phyloP scores from a whole-genome alignment of 2,888 invertebrate genomes.

The Leptinotarsa peninsularis region DNA sequence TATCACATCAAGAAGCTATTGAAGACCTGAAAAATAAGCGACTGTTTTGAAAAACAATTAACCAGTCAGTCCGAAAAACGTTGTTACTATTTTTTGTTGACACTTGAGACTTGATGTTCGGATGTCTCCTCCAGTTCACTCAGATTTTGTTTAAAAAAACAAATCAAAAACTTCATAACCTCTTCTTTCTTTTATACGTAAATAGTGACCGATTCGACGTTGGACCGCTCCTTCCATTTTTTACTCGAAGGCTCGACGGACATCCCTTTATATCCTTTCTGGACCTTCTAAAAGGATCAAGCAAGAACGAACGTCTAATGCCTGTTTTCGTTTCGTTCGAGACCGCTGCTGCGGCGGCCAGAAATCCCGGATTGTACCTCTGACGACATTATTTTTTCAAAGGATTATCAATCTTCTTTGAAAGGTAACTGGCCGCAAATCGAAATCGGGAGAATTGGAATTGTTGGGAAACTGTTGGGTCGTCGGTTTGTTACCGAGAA shows the following conservation, averaged over 20 bases:
- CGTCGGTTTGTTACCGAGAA: conserved; percentile 2
- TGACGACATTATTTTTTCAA: conserved; percentile 46
- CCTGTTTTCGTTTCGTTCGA: conserved; percentile 55
- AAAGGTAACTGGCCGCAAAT: conserved; percentile 22
- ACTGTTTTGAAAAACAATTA: too few relatives aligned
- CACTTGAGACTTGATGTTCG: too few relatives aligned
- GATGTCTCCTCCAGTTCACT: too few relatives aligned
- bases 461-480: conserved; percentile 25
- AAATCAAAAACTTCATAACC: too few relatives aligned
- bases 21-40: too few relatives aligned
- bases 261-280: conserved; percentile 48
- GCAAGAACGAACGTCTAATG: conserved; percentile 54
- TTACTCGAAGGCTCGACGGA: conserved; percentile 42
- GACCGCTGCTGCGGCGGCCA: conserved; percentile 44
- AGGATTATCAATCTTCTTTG: conserved; percentile 42
- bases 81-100: too few relatives aligned
- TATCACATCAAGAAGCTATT: too few relatives aligned
- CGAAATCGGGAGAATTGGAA: conserved; percentile 32
- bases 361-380: conserved; percentile 56
- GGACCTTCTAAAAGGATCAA: conserved; percentile 56
- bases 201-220: neutral
- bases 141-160: too few relatives aligned
- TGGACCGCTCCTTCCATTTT: conserved; percentile 37
- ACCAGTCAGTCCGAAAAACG: too few relatives aligned
- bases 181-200: neutral